phyloP scores from a whole-genome alignment of 2,113 vertebrate species.

The Progne subis region DNA sequence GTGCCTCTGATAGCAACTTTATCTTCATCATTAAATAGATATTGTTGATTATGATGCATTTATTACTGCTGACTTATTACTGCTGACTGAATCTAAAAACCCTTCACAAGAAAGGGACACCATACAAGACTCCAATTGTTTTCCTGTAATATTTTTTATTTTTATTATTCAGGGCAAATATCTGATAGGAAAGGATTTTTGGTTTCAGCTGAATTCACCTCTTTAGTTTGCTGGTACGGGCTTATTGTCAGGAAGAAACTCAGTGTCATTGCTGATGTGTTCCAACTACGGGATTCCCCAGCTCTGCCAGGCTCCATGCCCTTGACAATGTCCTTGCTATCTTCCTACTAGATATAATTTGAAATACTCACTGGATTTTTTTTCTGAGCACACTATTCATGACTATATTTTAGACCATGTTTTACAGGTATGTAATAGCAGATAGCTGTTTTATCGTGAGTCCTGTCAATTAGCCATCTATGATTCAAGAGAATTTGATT shows the following conservation, averaged over 20 bases:
- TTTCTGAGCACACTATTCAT: neutral
- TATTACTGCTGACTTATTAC: neutral
- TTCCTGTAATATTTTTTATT: neutral
- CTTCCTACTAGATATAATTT: neutral
- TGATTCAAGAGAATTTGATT: neutral
- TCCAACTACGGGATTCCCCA: neutral
- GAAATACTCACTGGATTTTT: neutral
- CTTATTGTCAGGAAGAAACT: neutral
- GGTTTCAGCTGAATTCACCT: neutral
- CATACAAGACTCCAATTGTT: neutral
- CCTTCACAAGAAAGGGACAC: rapidly evolving
- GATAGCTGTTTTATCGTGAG: neutral
- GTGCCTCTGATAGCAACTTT: neutral
- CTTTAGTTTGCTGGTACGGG: neutral
- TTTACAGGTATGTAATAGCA: neutral
- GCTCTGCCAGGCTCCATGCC: neutral
- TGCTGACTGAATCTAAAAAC: neutral
- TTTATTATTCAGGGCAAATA: neutral
- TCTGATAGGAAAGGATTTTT: neutral
- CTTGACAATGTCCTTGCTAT: neutral
- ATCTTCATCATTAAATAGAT: neutral
- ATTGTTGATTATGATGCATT: neutral
- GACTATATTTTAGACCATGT: neutral
- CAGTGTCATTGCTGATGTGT: neutral
- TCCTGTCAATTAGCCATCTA: neutral